These are phyloP conservation scores for Pipistrellus kuhlii DNA, from an alignment of 2,797 vertebrate genomes.

Conservation along the genomic window DNA sequence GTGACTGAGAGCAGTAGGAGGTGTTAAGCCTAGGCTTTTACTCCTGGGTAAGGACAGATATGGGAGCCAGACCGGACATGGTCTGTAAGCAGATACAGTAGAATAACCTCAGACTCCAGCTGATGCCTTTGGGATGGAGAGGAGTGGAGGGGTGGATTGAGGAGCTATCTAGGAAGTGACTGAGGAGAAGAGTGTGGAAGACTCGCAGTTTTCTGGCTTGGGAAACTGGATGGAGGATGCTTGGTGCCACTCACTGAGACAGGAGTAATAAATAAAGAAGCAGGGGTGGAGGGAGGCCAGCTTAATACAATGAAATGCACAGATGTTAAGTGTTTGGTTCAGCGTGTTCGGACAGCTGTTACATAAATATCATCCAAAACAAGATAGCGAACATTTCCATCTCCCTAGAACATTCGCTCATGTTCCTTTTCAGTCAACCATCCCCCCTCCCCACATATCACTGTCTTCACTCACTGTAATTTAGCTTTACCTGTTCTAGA, in stretches of 20 bases:
- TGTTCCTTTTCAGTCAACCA: not conserved
- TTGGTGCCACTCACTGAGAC: not conserved
- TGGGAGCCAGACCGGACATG: not conserved
- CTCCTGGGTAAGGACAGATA: not conserved
- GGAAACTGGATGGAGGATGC: not conserved
- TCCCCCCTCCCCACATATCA: too few species aligned
- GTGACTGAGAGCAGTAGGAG: not conserved
- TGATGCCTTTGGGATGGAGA: not conserved
- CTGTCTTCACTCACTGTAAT: not conserved
- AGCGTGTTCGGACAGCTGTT: constrained; percentile 2
- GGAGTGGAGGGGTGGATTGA: not conserved
- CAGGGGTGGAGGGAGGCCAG: not conserved
- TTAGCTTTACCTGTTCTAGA: not conserved
- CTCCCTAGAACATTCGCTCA: not conserved
- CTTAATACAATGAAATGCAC: not conserved
- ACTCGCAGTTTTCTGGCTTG: not conserved
- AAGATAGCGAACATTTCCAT: not conserved
- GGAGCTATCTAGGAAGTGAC: not conserved
- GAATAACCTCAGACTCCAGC: not conserved
- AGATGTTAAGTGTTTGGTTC: not conserved
- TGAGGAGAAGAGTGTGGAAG: not conserved
- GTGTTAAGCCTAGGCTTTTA: not conserved
- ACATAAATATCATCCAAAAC: not conserved
- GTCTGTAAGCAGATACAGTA: not conserved
- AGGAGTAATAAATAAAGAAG: not conserved